Base-by-base conservation (phyloP, 2,797 vertebrate species). In the Arnoldichthys spilopterus region DNA sequence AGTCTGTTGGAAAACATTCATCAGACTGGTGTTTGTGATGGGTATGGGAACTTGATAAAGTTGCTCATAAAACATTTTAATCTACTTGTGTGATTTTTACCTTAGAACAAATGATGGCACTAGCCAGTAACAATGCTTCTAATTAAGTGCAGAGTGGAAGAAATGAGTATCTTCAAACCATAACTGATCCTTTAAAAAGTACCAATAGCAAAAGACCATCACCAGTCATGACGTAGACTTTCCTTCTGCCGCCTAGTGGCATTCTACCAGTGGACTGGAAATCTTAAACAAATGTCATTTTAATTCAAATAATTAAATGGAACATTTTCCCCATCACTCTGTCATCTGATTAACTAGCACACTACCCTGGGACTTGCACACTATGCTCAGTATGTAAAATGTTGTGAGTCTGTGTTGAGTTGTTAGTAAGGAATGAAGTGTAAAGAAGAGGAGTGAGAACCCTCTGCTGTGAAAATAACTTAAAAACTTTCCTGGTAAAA, bases 41-140 rank as follows among this genome's bases (percentile, higher is more conserved):
- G 20, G 43, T 61, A 54, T 75, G 22, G 32, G 61, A 72, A 24
- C 28, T 15, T 71, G 47, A 71, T 71, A n/a, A 71, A 80, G 49
- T 49, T 37, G 26, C 59, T 32, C 22, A 81, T 37, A 72, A 81
- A 77, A 72, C 64, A 34, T 28, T 63, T 62, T 62, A 16, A 32
- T 47, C 30, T 40, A 58, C 67, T 49, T 56, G 73, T 83, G 73
- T 63, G 74, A 82, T 63, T 75, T 79, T 79, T 18, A 68, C 74
- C 70, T 16, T 16, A 40, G 62, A 72, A 73, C 49, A 78, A 78
- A 51, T 37, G 54, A 12, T 28, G 49, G 30, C 32, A 43, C 43
- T 26, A 62, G n/a, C 69, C 49, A 79, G 18, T n/a, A 59, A 28
- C n/a, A 3, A 68, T 51, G 40, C 24, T 51, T 49, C n/a, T 30